Evolutionary conservation across 2,797 vertebrate genomes (phyloP).

Genomic region (Tragopan temminckii): DNA sequence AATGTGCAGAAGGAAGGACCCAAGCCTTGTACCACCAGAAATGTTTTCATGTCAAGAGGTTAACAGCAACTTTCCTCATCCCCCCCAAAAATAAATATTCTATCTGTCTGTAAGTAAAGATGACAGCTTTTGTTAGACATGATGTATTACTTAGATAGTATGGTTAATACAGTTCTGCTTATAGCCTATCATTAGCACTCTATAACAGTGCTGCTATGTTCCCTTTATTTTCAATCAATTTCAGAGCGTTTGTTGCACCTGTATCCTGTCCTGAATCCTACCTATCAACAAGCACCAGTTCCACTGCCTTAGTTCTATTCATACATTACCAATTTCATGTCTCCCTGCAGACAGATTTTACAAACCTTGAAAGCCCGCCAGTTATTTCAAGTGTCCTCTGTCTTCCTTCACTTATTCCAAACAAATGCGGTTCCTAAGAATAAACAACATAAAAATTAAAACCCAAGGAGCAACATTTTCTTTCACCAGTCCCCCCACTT

Average conservation of each 20-base stretch:
- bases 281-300: not conserved
- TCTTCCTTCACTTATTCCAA: not conserved
- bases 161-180: not conserved
- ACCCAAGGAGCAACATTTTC: not conserved
- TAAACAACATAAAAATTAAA: not conserved
- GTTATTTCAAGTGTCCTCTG: not conserved
- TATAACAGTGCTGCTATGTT: not conserved
- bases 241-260: not conserved
- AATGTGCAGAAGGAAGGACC: not conserved
- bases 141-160: not conserved
- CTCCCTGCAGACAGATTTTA: not conserved
- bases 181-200: not conserved
- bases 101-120: not conserved
- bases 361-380: not conserved
- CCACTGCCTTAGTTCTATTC: not conserved
- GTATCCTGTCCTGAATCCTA: not conserved
- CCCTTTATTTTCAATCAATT: not conserved
- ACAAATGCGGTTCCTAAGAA: not conserved
- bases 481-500: not conserved
- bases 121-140: not conserved
- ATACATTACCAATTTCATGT: not conserved
- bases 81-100: not conserved
- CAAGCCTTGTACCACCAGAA: constrained; percentile 11
- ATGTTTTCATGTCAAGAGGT: constrained; percentile 5
- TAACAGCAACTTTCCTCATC: not conserved